Percentiles rank a stretch among this genome's conserved stretches.
phyloP scores from a whole-genome alignment of 2,113 vertebrate genomes.

The Hippolais icterina region DNA sequence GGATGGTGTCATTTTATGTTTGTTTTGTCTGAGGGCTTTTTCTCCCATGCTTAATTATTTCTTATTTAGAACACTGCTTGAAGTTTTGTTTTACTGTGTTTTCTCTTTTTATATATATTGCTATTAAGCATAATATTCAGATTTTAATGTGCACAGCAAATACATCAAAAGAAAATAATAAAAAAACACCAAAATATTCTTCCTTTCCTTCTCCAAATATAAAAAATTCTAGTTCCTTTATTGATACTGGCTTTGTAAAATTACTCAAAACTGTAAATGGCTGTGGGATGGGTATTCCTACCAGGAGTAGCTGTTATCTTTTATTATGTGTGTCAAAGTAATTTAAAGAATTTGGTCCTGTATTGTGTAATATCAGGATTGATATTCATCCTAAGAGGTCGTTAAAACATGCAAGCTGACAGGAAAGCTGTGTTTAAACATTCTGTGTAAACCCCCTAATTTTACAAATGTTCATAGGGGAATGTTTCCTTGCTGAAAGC shows the following conservation, averaged over 20 bases:
- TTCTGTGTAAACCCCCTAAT: background rate
- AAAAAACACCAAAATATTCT: rapidly evolving
- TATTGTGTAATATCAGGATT: background rate
- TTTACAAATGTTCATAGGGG: background rate
- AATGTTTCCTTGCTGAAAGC: background rate
- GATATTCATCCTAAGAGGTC: background rate
- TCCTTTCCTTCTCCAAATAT: background rate
- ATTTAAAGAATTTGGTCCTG: background rate
- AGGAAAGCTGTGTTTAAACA: background rate
- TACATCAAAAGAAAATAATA: background rate
- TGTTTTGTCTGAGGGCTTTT: background rate
- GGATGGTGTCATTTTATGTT: background rate
- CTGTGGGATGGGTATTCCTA: background rate
- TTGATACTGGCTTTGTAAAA: background rate
- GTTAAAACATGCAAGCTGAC: background rate
- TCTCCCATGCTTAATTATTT: background rate
- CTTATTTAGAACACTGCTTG: background rate
- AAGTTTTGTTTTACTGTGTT: background rate
- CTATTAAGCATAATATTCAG: background rate
- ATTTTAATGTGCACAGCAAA: background rate
- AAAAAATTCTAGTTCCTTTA: background rate
- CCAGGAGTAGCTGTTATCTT: background rate
- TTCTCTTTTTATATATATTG: background rate
- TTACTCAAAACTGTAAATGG: background rate
- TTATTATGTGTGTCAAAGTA: background rate